Conservation (phyloP, 2,797 vertebrate genomes). For the Craterocephalus amniculus region DNA sequence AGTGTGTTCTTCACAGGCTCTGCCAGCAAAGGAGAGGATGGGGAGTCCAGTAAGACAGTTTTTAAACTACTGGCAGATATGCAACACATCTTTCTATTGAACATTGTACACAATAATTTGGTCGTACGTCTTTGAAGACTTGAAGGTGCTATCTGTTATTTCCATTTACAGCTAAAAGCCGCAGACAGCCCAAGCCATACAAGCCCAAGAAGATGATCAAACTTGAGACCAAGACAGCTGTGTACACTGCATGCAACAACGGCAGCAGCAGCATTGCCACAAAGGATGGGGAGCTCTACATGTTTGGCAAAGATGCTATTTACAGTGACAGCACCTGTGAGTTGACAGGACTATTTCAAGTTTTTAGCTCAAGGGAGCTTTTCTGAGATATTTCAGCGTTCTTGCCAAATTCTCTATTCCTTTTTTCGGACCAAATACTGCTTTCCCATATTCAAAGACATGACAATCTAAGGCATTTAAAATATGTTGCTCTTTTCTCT, state of each 20-base stretch:
- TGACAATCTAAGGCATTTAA: neutral
- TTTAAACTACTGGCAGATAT: neutral
- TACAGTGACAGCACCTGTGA: conserved; percentile 98
- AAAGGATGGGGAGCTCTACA: conserved; percentile 98
- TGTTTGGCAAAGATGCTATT: conserved; percentile 99
- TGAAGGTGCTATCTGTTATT: conserved; percentile 1
- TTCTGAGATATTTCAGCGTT: conserved; percentile 1
- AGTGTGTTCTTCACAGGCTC: conserved; percentile 98
- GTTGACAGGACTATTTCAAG: conserved; percentile 59
- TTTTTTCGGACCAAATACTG: neutral
- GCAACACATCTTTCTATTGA: neutral
- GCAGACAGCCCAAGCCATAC: conserved; percentile 97
- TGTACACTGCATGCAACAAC: conserved; percentile 97
- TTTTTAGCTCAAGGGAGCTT: neutral
- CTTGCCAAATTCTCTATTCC: neutral
- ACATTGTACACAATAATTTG: neutral
- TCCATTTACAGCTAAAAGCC: conserved; percentile 90
- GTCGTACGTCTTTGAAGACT: neutral
- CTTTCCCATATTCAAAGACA: neutral
- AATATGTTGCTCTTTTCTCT: neutral
- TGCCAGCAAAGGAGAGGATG: conserved; percentile 98
- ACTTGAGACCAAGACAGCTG: conserved; percentile 95
- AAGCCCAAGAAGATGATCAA: conserved; percentile 99
- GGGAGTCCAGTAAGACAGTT: conserved; percentile 91
- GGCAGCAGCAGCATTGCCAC: conserved; percentile 98